Evolutionary conservation across 2,113 vertebrate genomes (phyloP), one percentile per base, ranked within the genome.

Genomic region (Nematolebias whitei): DNA sequence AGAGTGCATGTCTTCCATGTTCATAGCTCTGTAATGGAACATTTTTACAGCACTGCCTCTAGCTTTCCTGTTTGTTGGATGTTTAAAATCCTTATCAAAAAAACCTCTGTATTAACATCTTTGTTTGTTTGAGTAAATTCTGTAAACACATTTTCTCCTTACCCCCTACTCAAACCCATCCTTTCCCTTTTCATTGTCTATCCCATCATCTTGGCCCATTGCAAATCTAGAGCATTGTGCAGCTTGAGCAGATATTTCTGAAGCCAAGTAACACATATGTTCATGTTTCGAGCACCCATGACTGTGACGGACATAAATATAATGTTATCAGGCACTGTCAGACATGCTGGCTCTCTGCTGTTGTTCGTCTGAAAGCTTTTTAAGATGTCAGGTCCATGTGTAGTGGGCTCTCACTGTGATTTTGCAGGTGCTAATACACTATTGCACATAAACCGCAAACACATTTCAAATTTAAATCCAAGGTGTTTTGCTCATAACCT

Each of bases 261-360:
- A 78, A 75, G 82, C 78, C 76, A 74, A 84, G 76, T 60, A 80
- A 86, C 79, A 85, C 84, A 77, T 78, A 56, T 58, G 69, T 87
- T 85, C 64, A 72, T 78, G 80, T 85, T 86, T 77, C 71, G 86
- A 86, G 85, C 71, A 72, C 14, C 86, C 86, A 63, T 86, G 90
- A 88, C 87, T 86, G 88, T 90, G 88, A 89, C 80, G 14, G 69
- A 88, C 80, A 84, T 82, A 78, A 86, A 83, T 83, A 86, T 79
- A 89, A 89, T 84, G 80, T 88, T 89, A 88, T 91, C 88, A 87
- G 82, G 64, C 55, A 74, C 77, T 77, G 85, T 87, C 88, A 91
- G 83, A 89, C 85, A 85, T 78, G 79, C 70, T 63, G 74, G 68
- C 70, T 77, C 76, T 84, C 45, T 65, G 58, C 85, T 70, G 80